These are phyloP conservation scores for Zoanthus sansibaricus DNA, from an alignment of 92 coral and sea anemone genomes.

Conservation along the genomic window DNA sequence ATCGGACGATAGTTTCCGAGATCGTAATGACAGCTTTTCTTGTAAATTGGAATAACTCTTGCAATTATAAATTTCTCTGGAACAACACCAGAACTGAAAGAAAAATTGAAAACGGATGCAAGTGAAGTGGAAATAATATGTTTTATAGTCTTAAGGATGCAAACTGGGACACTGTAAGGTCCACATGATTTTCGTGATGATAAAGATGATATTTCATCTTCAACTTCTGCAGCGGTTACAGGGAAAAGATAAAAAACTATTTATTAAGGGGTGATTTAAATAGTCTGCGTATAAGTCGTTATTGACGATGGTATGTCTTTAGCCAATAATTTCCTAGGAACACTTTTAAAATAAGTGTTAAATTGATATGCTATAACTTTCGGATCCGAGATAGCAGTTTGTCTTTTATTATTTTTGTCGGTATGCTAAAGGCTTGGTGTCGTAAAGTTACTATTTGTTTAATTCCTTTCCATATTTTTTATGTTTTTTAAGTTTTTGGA, in stretches of 20 bases:
- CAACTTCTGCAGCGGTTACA: conserved; percentile 47
- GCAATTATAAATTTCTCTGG: no score
- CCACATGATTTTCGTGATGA: no score
- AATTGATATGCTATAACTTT: conserved; percentile 34
- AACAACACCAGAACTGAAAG: no score
- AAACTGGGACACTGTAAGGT: not conserved
- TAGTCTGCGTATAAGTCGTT: not conserved
- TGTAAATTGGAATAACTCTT: no score
- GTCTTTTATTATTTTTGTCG: conserved; percentile 38
- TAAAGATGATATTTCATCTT: conserved; percentile 1
- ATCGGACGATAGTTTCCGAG: no score
- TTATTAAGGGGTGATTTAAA: conserved; percentile 4
- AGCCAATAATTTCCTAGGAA: conserved; percentile 43
- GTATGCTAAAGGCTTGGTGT: conserved; percentile 7
- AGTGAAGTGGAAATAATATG: no score
- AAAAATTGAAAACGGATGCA: no score
- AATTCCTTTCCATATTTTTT: conserved; percentile 34
- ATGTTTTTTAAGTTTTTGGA: conserved; percentile 39
- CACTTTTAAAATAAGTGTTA: conserved; percentile 44
- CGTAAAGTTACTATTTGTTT: not conserved
- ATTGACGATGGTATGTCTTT: conserved; percentile 23
- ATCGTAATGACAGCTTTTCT: no score
- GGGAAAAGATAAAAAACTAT: conserved; percentile 57
- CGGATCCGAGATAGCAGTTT: conserved; percentile 26
- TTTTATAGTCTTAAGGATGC: not conserved